Percentiles rank a stretch among this genome's conserved stretches.
Evolutionary conservation across 2,113 vertebrate species (phyloP).

Genomic region (Microcebus tavaratra): DNA sequence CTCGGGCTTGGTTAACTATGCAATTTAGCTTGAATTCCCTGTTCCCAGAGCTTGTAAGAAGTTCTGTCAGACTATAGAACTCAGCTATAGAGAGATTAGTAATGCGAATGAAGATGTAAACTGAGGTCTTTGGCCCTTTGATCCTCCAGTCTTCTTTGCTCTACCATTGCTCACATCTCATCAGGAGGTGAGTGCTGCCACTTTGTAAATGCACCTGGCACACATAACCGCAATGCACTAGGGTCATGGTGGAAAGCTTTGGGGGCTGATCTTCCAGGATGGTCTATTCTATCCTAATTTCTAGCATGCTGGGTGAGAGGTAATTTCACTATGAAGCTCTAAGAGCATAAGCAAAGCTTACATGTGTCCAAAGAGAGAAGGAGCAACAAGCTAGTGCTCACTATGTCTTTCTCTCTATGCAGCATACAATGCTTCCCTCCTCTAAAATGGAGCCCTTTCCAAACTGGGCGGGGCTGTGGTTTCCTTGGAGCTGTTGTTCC

Average conservation of each 20-base stretch:
- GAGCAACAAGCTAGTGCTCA: fast-evolving
- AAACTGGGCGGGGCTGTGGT: no score
- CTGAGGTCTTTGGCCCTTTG: background rate
- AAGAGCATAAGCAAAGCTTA: background rate
- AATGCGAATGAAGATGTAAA: background rate
- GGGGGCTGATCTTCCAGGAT: background rate
- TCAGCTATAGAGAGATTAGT: background rate
- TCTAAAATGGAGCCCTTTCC: background rate
- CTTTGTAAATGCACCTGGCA: background rate
- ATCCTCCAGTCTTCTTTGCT: background rate
- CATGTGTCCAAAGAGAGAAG: background rate
- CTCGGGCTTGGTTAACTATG: background rate
- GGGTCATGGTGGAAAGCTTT: background rate
- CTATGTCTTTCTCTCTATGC: background rate
- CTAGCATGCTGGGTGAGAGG: background rate
- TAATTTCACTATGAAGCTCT: background rate
- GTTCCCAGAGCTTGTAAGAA: background rate
- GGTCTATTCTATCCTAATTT: background rate
- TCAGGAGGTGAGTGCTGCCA: background rate
- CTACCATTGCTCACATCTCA: background rate
- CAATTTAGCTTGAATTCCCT: background rate
- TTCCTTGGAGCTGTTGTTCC: background rate
- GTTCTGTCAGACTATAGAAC: background rate
- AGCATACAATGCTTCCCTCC: background rate
- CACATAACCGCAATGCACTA: background rate